Percentiles rank a stretch among this genome's conserved stretches.
Conservation (phyloP, 2,888 invertebrate genomes). For the Drosophila greeni region DNA sequence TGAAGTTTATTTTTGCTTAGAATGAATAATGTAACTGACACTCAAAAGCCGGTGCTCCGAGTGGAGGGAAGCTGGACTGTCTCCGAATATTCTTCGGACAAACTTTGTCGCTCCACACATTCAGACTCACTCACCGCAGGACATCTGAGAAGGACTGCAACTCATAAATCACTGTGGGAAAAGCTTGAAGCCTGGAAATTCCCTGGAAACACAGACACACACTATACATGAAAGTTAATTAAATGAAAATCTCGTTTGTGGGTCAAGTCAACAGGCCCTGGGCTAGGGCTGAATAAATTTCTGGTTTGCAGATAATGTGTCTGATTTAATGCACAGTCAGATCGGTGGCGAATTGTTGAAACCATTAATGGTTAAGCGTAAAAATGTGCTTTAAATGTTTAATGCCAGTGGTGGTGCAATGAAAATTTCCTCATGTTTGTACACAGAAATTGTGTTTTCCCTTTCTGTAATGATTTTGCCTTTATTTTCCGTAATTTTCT, state of each 20-base stretch:
- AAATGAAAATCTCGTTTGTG: constrained; percentile 39
- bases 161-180: constrained; percentile 29
- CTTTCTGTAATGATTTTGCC: constrained; percentile 5
- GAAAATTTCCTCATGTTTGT: constrained; percentile 9
- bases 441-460: constrained; percentile 2
- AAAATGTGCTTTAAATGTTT: constrained; percentile 36
- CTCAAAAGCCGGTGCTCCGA: constrained; percentile 22
- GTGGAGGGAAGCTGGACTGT: constrained; percentile 23
- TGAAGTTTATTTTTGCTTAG: constrained; percentile 22
- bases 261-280: constrained; percentile 35
- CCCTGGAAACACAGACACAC: constrained; percentile 3
- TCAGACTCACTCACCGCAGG: constrained; percentile 19
- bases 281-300: constrained; percentile 28
- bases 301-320: constrained; percentile 23
- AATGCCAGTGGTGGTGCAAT: constrained; percentile 13
- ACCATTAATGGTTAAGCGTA: constrained; percentile 35
- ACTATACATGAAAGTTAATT: constrained; percentile 34
- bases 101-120: constrained; percentile 30
- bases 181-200: constrained; percentile 21
- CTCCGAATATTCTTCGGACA: constrained; percentile 40
- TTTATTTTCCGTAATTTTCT: neutral
- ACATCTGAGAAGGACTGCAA: constrained; percentile 24
- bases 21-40: constrained; percentile 42
- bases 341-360: constrained; percentile 26
- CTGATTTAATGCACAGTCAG: constrained; percentile 30